Percentiles rank a stretch among this genome's conserved stretches.
Conservation (phyloP, 2,797 vertebrate genomes). For the Epinephelus coioides region DNA sequence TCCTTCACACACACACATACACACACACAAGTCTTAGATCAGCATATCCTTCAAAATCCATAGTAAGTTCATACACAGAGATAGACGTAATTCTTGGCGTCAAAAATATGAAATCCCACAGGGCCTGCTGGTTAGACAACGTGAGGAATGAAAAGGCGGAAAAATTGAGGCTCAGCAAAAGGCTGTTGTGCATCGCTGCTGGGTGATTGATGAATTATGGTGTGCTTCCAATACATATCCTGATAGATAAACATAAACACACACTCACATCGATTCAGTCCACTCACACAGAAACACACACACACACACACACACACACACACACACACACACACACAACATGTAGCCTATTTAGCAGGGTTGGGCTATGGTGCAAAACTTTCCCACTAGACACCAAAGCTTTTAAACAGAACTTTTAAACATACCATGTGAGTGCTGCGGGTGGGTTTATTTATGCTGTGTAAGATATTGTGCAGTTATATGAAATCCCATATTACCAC, state of each 20-base stretch:
- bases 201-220: conserved; percentile 28
- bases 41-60: neutral
- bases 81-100: conserved; percentile 8
- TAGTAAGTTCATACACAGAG: neutral
- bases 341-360: neutral
- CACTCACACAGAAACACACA: conserved; percentile 16
- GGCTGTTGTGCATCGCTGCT: neutral
- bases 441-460: neutral
- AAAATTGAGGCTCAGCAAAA: conserved; percentile 29
- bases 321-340: no score
- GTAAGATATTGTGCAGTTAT: neutral
- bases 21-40: neutral
- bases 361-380: neutral
- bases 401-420: neutral
- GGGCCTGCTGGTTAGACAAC: neutral
- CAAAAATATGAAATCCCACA: conserved; percentile 4
- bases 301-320: no score
- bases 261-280: neutral
- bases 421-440: neutral
- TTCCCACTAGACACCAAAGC: neutral
- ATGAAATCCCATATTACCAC: neutral
- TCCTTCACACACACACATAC: neutral
- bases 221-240: neutral
- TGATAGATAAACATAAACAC: neutral
- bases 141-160: neutral